Percentiles rank a stretch among this genome's conserved stretches.
phyloP scores from a whole-genome alignment of 2,888 invertebrate species.

The Drosophila eohydei region DNA sequence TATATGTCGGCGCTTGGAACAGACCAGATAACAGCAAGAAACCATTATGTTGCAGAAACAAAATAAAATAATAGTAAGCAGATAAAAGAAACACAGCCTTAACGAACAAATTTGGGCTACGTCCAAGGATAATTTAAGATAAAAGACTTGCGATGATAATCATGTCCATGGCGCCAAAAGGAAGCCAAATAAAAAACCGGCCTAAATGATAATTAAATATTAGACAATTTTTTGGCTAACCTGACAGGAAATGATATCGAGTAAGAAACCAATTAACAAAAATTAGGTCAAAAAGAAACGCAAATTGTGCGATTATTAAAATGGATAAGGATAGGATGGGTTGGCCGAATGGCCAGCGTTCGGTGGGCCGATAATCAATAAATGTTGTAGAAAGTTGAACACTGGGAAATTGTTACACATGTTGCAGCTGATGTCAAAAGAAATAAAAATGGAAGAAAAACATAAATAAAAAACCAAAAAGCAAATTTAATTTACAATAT shows the following conservation, averaged over 20 bases:
- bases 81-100: slow-evolving; percentile 27
- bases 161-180: background rate
- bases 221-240: background rate
- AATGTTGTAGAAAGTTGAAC: slow-evolving; percentile 63
- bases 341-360: slow-evolving; percentile 10
- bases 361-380: slow-evolving; percentile 69
- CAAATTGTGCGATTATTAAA: slow-evolving; percentile 54
- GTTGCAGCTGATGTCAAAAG: slow-evolving; percentile 49
- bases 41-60: slow-evolving; percentile 31
- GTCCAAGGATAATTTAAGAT: background rate
- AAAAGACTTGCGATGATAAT: background rate
- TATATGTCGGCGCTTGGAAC: slow-evolving; percentile 6
- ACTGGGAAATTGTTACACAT: slow-evolving; percentile 63
- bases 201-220: background rate
- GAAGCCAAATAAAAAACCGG: background rate
- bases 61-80: slow-evolving; percentile 53
- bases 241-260: background rate
- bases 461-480: background rate
- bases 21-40: slow-evolving; percentile 23
- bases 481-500: slow-evolving; percentile 10
- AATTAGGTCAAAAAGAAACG: slow-evolving; percentile 33
- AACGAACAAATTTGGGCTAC: slow-evolving; percentile 5
- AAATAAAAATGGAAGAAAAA: slow-evolving; percentile 38
- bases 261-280: background rate
- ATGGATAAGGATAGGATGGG: slow-evolving; percentile 10